Evolutionary conservation across 2,888 invertebrate genomes (phyloP).

Genomic region (Marronus borbonicus): DNA sequence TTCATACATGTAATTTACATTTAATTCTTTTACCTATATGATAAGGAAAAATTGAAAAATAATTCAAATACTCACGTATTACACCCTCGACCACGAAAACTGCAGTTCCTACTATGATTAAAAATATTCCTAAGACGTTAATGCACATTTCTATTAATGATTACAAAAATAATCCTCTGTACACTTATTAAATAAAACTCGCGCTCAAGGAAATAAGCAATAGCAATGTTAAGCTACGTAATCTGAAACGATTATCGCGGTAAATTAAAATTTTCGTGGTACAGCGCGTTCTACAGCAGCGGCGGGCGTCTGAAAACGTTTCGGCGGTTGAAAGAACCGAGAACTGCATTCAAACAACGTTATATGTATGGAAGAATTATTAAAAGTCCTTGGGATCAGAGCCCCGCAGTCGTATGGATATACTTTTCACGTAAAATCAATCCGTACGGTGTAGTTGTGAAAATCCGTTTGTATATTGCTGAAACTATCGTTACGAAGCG

Average conservation of each 20-base stretch:
- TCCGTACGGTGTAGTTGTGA: slow-evolving; percentile 41
- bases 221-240: too few relatives aligned
- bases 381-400: slow-evolving; percentile 43
- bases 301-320: slow-evolving; percentile 12
- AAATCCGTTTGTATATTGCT: slow-evolving; percentile 29
- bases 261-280: too few relatives aligned
- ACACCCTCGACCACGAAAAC: not conserved
- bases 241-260: too few relatives aligned
- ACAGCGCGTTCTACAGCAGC: too few relatives aligned
- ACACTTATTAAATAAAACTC: not conserved
- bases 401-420: slow-evolving; percentile 15
- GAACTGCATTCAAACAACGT: slow-evolving; percentile 6
- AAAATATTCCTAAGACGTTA: slow-evolving; percentile 9
- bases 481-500: slow-evolving; percentile 16
- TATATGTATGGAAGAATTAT: slow-evolving; percentile 39
- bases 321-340: slow-evolving; percentile 27
- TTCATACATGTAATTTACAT: too few relatives aligned
- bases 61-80: slow-evolving; percentile 24
- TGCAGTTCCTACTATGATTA: slow-evolving; percentile 2
- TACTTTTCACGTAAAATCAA: slow-evolving; percentile 45
- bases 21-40: too few relatives aligned
- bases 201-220: too few relatives aligned
- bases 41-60: too few relatives aligned
- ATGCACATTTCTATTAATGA: slow-evolving; percentile 13
- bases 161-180: not conserved